These are phyloP conservation scores for Notamacropus eugenii DNA, from an alignment of 2,797 vertebrate species.

Conservation along the genomic window DNA sequence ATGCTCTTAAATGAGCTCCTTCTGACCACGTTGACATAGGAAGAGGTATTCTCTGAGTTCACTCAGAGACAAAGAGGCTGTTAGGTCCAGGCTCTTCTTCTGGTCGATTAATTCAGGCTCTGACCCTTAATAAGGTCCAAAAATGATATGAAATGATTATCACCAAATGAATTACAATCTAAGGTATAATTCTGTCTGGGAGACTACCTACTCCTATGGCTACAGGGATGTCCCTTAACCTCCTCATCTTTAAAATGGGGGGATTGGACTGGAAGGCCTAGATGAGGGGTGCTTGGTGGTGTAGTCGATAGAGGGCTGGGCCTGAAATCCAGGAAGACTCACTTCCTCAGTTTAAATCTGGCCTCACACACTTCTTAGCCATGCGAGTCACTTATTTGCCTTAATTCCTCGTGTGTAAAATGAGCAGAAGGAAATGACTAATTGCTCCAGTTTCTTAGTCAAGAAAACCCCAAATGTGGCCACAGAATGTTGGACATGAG, in stretches of 20 bases:
- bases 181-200: not conserved
- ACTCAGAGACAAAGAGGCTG: too few species aligned
- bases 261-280: not conserved
- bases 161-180: not conserved
- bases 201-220: not conserved
- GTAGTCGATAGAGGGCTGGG: rapidly evolving
- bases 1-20: too few species aligned
- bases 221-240: not conserved
- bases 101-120: too few species aligned
- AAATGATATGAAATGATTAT: too few species aligned
- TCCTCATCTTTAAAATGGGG: not conserved
- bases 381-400: not conserved
- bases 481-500: too few species aligned
- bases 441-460: not conserved
- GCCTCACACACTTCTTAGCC: too few species aligned
- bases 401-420: not conserved
- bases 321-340: not conserved
- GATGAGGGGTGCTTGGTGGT: not conserved
- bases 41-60: too few species aligned
- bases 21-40: too few species aligned
- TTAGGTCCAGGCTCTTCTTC: too few species aligned
- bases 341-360: too few species aligned
- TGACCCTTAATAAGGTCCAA: too few species aligned
- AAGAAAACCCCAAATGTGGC: not conserved
- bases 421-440: not conserved